Evolutionary conservation across 2,888 invertebrate species (phyloP).

Genomic region (Girardia tigrina): DNA sequence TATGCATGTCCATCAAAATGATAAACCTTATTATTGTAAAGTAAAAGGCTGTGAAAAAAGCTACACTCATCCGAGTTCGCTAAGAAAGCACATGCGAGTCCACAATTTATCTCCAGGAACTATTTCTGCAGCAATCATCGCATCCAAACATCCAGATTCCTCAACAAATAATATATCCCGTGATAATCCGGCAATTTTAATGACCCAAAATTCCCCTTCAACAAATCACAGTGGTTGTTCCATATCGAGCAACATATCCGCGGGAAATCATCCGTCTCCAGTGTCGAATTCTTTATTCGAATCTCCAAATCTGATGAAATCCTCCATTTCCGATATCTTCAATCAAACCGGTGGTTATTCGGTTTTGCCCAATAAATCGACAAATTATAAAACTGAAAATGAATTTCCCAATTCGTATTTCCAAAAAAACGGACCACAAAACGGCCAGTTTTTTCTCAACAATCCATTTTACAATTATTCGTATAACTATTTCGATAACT

Average conservation of each 20-base stretch:
- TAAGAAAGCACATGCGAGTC: slow-evolving; percentile 89
- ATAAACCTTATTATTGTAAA: slow-evolving; percentile 95
- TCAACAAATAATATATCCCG: slow-evolving; percentile 15
- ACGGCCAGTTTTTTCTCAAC: slow-evolving; percentile 4
- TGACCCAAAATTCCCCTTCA: background rate
- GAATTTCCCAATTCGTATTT: background rate
- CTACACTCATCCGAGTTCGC: slow-evolving; percentile 92
- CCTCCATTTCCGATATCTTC: background rate
- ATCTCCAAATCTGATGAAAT: background rate
- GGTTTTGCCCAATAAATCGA: background rate
- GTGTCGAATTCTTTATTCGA: background rate
- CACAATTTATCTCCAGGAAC: slow-evolving; percentile 54
- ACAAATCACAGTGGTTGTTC: slow-evolving; percentile 11
- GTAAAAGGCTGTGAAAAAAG: slow-evolving; percentile 94
- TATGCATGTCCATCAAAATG: slow-evolving; percentile 95
- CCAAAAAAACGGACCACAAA: slow-evolving; percentile 16
- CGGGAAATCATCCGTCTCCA: background rate
- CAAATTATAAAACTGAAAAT: background rate
- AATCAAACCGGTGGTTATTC: background rate
- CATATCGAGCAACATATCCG: background rate
- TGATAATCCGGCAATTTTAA: background rate
- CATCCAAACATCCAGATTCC: slow-evolving; percentile 17
- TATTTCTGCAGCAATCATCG: background rate
- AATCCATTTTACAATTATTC: slow-evolving; percentile 20
- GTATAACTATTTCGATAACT: slow-evolving; percentile 14